These are phyloP conservation scores for Dunckerocampus dactyliophorus DNA, from an alignment of 2,113 vertebrate species.

Conservation along the genomic window DNA sequence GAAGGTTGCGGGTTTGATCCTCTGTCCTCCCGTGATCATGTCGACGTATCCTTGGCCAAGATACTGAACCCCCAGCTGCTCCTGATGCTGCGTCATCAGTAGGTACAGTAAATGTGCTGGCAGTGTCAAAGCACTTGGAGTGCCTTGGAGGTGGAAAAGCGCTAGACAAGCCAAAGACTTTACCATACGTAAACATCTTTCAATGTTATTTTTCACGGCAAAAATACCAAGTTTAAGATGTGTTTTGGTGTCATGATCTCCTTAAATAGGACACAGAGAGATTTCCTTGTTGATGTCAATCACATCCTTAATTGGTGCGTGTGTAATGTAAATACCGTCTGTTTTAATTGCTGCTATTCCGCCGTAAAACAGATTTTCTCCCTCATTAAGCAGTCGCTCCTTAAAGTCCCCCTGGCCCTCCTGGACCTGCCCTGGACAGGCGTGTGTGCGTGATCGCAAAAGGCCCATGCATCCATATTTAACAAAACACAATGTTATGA, in stretches of 20 bases:
- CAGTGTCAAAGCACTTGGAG: too few relatives aligned
- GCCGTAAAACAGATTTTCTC: slow-evolving; percentile 65
- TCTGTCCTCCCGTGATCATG: too few relatives aligned
- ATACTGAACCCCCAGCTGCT: too few relatives aligned
- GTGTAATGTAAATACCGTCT: slow-evolving; percentile 71
- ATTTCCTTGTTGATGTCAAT: slow-evolving; percentile 63
- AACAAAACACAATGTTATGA: not conserved
- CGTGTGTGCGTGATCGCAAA: slow-evolving; percentile 5
- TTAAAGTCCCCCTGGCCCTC: slow-evolving; percentile 64
- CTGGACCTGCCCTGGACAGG: slow-evolving; percentile 53
- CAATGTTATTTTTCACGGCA: too few relatives aligned
- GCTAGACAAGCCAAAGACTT: too few relatives aligned
- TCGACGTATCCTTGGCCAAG: too few relatives aligned
- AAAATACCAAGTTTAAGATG: too few relatives aligned
- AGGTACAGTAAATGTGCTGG: too few relatives aligned
- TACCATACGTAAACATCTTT: too few relatives aligned
- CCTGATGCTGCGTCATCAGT: too few relatives aligned
- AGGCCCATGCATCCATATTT: slow-evolving; percentile 19
- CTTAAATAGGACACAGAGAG: slow-evolving; percentile 44
- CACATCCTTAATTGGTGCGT: slow-evolving; percentile 67
- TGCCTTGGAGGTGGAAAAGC: too few relatives aligned
- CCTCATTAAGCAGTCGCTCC: slow-evolving; percentile 71
- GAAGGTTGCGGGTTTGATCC: too few relatives aligned
- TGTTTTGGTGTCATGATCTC: slow-evolving; percentile 8
- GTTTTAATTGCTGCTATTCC: slow-evolving; percentile 62